These are phyloP conservation scores for Aplochiton taeniatus DNA, from an alignment of 2,797 vertebrate species.

Conservation along the genomic window DNA sequence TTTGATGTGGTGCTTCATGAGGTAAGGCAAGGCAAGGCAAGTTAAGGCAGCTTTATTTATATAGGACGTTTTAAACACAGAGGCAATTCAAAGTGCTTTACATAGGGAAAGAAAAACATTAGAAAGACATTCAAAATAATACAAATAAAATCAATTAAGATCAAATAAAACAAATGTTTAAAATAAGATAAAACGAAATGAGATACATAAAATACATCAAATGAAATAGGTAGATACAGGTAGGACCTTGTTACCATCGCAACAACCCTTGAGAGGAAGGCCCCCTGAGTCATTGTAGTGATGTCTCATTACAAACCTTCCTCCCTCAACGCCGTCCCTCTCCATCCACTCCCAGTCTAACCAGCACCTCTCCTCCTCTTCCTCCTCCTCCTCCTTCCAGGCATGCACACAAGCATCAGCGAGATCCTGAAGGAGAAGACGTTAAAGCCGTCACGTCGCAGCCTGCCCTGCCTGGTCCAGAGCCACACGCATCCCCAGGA, in stretches of 20 bases:
- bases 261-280: conserved; percentile 33
- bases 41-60: too few species aligned
- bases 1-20: conserved; percentile 26
- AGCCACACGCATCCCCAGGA: conserved; percentile 92
- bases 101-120: too few species aligned
- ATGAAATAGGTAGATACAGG: too few species aligned
- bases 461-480: conserved; percentile 89
- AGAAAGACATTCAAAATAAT: too few species aligned
- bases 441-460: conserved; percentile 92
- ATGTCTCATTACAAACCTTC: background rate
- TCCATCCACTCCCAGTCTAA: background rate
- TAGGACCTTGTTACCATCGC: conserved; percentile 35
- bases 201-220: too few species aligned
- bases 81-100: too few species aligned
- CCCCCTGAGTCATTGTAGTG: conserved; percentile 32
- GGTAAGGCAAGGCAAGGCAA: too few species aligned
- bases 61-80: too few species aligned
- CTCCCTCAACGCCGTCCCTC: background rate
- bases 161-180: too few species aligned
- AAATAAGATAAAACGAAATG: too few species aligned
- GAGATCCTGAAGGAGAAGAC: conserved; percentile 92
- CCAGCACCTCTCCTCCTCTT: background rate
- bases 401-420: conserved; percentile 96
- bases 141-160: too few species aligned
- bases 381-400: conserved; percentile 63